Conservation (phyloP, 1,140 invertebrate species). For the Melipona quadrifasciata region DNA sequence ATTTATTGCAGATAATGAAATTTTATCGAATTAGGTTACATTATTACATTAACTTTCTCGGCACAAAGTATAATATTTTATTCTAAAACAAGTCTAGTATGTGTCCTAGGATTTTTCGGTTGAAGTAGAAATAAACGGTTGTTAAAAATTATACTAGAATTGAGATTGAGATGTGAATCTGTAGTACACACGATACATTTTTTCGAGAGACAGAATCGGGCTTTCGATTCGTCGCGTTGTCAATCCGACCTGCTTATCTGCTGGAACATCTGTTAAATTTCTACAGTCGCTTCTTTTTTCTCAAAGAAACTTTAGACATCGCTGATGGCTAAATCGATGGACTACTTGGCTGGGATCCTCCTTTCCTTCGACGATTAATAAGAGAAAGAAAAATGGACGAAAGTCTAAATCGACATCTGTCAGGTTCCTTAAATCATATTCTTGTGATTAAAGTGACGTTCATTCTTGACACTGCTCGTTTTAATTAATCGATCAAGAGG, state of each 20-base stretch:
- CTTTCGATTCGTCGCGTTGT: conserved; percentile 29
- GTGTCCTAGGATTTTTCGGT: no score
- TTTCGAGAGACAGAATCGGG: no score
- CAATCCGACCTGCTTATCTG: neutral
- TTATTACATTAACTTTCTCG: no score
- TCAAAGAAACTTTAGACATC: neutral
- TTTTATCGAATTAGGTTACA: no score
- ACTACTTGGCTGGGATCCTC: neutral
- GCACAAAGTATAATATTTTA: no score
- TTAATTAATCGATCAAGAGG: no score
- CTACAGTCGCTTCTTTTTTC: neutral
- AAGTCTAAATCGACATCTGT: neutral
- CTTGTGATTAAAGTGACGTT: neutral
- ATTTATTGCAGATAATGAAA: no score
- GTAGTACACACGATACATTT: neutral
- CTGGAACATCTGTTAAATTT: conserved; percentile 1
- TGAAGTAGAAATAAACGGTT: no score
- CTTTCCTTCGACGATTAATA: neutral
- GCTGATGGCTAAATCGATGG: neutral
- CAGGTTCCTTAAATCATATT: neutral
- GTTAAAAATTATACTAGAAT: no score
- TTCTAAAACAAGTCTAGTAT: no score
- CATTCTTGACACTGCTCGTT: no score
- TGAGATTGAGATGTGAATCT: no score
- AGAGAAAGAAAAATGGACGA: neutral